Conservation (phyloP, 1,140 invertebrate species). For the Chrysopa pallens region DNA sequence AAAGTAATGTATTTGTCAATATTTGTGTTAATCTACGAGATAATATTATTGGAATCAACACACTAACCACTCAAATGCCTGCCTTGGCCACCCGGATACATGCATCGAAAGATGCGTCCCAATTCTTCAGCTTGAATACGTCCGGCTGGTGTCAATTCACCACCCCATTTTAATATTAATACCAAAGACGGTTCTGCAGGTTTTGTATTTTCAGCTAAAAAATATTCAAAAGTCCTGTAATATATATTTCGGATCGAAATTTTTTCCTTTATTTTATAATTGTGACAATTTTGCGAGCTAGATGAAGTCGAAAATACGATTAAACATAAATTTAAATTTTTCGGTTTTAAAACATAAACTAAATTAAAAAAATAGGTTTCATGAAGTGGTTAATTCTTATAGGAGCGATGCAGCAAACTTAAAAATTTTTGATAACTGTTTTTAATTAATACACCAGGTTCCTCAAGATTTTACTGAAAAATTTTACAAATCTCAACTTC, state of each 20-base stretch:
- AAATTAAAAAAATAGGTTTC: neutral
- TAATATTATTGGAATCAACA: conserved; percentile 9
- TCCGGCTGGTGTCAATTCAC: conserved; percentile 95
- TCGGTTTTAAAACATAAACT: neutral
- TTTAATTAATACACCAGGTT: too few species aligned
- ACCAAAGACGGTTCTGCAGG: conserved; percentile 78
- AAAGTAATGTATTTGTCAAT: too few species aligned
- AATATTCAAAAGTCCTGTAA: conserved; percentile 3
- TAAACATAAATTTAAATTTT: too few species aligned
- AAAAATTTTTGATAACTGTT: too few species aligned
- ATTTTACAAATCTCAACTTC: too few species aligned
- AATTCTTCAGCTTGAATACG: conserved; percentile 93
- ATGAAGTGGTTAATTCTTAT: too few species aligned
- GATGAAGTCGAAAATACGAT: too few species aligned
- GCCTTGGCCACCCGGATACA: conserved; percentile 88
- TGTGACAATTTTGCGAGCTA: too few species aligned
- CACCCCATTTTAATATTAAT: conserved; percentile 97
- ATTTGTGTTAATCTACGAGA: neutral
- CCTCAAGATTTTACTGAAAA: too few species aligned
- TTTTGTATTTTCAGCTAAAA: conserved; percentile 37
- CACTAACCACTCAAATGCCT: conserved; percentile 54
- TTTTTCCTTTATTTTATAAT: too few species aligned
- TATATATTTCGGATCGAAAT: too few species aligned
- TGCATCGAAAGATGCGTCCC: conserved; percentile 94
- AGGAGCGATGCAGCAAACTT: too few species aligned